Evolutionary conservation across 2,888 invertebrate genomes (phyloP), one percentile per base, ranked within the genome.

Genomic region (Caenorhabditis plicata): DNA sequence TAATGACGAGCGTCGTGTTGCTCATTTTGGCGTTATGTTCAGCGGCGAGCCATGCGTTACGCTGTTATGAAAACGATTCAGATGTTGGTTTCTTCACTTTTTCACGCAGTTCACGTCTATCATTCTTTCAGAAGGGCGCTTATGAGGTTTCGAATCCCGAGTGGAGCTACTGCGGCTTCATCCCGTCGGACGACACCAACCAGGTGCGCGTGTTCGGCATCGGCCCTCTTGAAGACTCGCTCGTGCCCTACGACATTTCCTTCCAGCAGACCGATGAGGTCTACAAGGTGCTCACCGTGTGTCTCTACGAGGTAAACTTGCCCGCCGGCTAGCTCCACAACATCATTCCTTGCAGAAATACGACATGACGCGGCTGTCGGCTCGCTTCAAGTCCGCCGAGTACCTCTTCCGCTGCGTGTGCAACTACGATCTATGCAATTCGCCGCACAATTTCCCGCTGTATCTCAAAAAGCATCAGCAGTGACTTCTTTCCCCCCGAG

Each of bases 321-420:
- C 20, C n/a, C n/a, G n/a, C n/a, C n/a, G n/a, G n/a, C n/a, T n/a
- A n/a, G n/a, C n/a, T n/a, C n/a, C n/a, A 23, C 32, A 39, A 39
- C 5, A 23, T 17, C 22, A 19, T 19, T 44, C 1, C 32, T 54
- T 71, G 13, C 55, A 71, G 71, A 54, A 58, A 33, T 70, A 68
- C 56, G 68, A 70, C 50, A 61, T 65, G 55, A 57, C 67, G 25
- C 42, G 20, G 29, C 44, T 46, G 31, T 29, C 19, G 26, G 45
- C 25, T 35, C 62, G 52, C 33, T 63, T 53, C 58, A 55, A 45
- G n/a, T 40, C 53, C 26, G 60, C 58, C 20, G 73, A 73, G 43
- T 68, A 64, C 57, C 33, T 71, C 42, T 66, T 74, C 58, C 68
- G 75, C 2, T 75, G 75, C 48, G 60, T 74, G 32, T 75, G 75